Percentiles rank a stretch among this genome's conserved stretches.
Evolutionary conservation across 2,113 vertebrate species (phyloP).

Genomic region (Tenrec ecaudatus): DNA sequence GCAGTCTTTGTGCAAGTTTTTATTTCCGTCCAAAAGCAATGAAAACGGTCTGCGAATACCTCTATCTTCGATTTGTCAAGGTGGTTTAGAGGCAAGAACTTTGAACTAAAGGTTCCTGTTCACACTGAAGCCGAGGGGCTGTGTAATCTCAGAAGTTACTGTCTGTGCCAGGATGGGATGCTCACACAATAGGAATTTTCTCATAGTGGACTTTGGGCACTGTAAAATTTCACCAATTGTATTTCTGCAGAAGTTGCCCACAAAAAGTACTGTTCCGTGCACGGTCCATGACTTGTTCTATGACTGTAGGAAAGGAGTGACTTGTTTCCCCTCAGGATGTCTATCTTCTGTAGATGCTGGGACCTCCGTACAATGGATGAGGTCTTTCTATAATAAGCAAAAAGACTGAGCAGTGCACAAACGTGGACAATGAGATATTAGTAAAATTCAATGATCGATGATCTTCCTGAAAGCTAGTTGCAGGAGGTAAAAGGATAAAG

Average conservation of each 20-base stretch:
- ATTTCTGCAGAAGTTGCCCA: not conserved
- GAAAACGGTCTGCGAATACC: not conserved
- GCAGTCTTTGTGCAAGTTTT: constrained; percentile 14
- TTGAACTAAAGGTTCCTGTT: not conserved
- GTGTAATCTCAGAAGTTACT: not conserved
- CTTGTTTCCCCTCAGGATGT: not conserved
- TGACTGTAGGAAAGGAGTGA: not conserved
- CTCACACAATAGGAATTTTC: not conserved
- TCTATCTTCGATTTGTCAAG: not conserved
- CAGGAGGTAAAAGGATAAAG: not conserved
- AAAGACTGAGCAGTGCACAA: not conserved
- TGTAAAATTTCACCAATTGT: not conserved
- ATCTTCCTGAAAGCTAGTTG: constrained; percentile 3
- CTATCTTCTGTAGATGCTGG: not conserved
- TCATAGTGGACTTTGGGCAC: too few species aligned
- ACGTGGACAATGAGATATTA: not conserved
- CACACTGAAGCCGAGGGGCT: not conserved
- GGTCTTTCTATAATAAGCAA: not conserved
- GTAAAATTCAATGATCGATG: not conserved
- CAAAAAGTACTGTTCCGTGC: not conserved
- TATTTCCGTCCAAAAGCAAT: not conserved
- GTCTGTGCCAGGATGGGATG: not conserved
- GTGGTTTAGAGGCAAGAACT: not conserved
- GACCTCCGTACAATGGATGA: not conserved
- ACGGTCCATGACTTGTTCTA: not conserved